Percentiles rank a stretch among this genome's conserved stretches.
phyloP scores from a whole-genome alignment of 2,888 invertebrate genomes.

The Rhingia rostrata region DNA sequence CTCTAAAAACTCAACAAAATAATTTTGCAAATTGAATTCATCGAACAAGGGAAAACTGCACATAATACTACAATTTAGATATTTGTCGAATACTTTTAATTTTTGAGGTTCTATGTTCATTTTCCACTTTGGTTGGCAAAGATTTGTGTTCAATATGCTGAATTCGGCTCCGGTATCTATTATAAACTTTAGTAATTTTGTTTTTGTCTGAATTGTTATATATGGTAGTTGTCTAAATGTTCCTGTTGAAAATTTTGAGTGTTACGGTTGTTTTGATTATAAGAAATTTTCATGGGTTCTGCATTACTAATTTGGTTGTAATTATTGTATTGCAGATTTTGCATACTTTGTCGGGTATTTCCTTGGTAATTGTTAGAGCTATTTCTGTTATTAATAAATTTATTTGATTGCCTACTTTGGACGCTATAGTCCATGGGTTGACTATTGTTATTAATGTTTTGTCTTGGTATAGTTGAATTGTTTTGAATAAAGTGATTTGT shows the following conservation, averaged over 20 bases:
- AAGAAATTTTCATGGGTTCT: constrained; percentile 15
- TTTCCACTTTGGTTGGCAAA: constrained; percentile 23
- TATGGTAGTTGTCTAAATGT: constrained; percentile 26
- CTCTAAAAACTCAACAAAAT: constrained; percentile 14
- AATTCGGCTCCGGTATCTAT: constrained; percentile 34
- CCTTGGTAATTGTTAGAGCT: not conserved
- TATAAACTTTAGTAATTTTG: constrained; percentile 22
- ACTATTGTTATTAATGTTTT: not conserved
- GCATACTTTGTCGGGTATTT: not conserved
- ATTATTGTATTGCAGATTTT: constrained; percentile 6
- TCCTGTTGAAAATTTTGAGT: too few species aligned
- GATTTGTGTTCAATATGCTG: constrained; percentile 26
- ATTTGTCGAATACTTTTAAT: not conserved
- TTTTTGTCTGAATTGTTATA: constrained; percentile 14
- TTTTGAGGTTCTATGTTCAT: not conserved
- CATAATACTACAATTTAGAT: not conserved
- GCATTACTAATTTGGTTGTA: not conserved
- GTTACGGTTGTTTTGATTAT: constrained; percentile 14
- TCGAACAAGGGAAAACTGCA: constrained; percentile 25
- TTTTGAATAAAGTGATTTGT: constrained; percentile 1
- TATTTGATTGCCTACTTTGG: constrained; percentile 4
- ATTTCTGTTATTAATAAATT: not conserved
- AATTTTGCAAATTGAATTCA: constrained; percentile 16
- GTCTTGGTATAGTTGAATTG: not conserved
- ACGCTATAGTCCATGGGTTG: constrained; percentile 9